A percentile compares a stretch with the other conserved stretches of the same genome.
These are phyloP conservation scores for Muscidifurax raptorellus DNA, from an alignment of 1,140 invertebrate species.

Conservation along the genomic window DNA sequence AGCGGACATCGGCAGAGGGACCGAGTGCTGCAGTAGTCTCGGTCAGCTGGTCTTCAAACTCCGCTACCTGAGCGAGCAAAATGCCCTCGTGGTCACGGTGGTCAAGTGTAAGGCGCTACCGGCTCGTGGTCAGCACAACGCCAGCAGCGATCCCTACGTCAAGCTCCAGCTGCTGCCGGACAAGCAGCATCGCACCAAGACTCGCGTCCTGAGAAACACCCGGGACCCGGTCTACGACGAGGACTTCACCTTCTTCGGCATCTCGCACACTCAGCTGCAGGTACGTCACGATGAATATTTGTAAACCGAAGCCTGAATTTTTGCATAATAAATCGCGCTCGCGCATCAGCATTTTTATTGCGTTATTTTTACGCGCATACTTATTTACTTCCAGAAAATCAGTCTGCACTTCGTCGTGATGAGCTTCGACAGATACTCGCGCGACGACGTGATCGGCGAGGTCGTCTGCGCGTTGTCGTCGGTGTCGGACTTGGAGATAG, in stretches of 20 bases:
- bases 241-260: slow-evolving; percentile 97
- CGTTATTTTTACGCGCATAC: too few relatives aligned
- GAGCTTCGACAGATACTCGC: slow-evolving; percentile 97
- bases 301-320: too few relatives aligned
- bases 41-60: slow-evolving; percentile 92
- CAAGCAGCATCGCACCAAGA: slow-evolving; percentile 97
- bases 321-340: too few relatives aligned
- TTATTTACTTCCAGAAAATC: slow-evolving; percentile 80
- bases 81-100: slow-evolving; percentile 92
- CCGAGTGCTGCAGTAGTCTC: slow-evolving; percentile 76
- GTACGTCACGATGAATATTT: slow-evolving; percentile 63
- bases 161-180: slow-evolving; percentile 95
- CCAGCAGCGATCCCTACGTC: slow-evolving; percentile 92
- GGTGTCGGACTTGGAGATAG: slow-evolving; percentile 84
- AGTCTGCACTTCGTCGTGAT: slow-evolving; percentile 95
- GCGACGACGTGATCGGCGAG: slow-evolving; percentile 98
- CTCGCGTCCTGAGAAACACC: slow-evolving; percentile 93
- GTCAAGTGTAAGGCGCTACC: slow-evolving; percentile 90
- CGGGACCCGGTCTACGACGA: slow-evolving; percentile 96
- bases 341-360: background rate
- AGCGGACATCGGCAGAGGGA: slow-evolving; percentile 54
- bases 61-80: slow-evolving; percentile 91
- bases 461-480: slow-evolving; percentile 90
- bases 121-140: slow-evolving; percentile 81
- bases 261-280: slow-evolving; percentile 87